Percentiles rank a stretch among this genome's conserved stretches.
Conservation (phyloP, 2,113 vertebrate species). For the Anolis carolinensis region DNA sequence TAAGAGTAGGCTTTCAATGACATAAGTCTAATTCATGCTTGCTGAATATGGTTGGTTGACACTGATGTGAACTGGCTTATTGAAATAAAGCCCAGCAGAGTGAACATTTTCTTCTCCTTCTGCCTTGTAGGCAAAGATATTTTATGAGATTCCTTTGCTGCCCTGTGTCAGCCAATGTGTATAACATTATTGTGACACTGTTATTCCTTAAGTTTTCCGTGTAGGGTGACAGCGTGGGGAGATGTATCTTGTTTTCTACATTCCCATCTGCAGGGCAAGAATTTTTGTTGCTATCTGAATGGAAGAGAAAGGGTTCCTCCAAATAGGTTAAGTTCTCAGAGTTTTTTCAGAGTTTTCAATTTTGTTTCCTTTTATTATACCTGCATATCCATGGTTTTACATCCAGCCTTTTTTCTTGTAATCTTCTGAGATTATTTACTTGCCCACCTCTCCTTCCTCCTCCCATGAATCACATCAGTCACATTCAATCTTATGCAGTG, state of each 20-base stretch:
- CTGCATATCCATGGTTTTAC: too few relatives aligned
- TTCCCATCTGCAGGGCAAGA: background rate
- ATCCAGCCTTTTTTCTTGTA: too few relatives aligned
- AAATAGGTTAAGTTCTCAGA: too few relatives aligned
- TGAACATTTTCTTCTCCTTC: conserved; percentile 12
- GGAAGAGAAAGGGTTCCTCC: background rate
- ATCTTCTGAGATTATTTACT: too few relatives aligned
- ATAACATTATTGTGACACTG: background rate
- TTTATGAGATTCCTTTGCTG: background rate
- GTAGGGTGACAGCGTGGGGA: background rate
- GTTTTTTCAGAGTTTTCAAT: too few relatives aligned
- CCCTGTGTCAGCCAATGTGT: background rate
- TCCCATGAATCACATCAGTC: too few relatives aligned
- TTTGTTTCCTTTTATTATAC: too few relatives aligned
- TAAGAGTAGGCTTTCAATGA: background rate
- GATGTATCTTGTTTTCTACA: background rate
- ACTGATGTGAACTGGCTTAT: conserved; percentile 9
- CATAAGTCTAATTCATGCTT: conserved; percentile 11
- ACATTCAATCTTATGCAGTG: too few relatives aligned
- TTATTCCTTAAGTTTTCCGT: background rate
- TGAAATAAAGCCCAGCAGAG: conserved; percentile 11
- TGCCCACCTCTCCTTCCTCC: too few relatives aligned
- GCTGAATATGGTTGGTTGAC: conserved; percentile 1
- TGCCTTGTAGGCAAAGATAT: conserved; percentile 12
- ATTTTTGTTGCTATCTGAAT: background rate